A percentile compares a stretch with the other conserved stretches of the same genome.
Evolutionary conservation across 1,140 invertebrate species (phyloP).

Genomic region (Aleiodes sp.): DNA sequence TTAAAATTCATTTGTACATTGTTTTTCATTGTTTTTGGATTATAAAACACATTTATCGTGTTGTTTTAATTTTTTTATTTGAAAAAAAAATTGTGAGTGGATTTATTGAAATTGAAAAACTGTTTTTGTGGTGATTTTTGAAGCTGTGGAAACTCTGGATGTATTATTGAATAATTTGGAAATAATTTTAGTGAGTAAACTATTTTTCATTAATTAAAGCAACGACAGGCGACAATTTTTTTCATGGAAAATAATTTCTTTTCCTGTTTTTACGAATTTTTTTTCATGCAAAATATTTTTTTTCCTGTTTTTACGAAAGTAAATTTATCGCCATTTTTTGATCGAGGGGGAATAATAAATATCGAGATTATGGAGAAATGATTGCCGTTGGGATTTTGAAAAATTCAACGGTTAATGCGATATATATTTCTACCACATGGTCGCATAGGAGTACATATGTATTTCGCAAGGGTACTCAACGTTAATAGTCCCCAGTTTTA

Average conservation of each 20-base stretch:
- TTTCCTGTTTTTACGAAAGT: too few species aligned
- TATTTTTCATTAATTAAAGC: not conserved
- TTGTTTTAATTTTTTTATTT: too few species aligned
- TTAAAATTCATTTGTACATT: not conserved
- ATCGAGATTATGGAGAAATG: too few species aligned
- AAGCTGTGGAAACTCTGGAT: not conserved
- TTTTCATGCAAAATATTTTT: too few species aligned
- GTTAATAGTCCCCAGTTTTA: slow-evolving; percentile 4
- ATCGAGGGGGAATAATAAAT: too few species aligned
- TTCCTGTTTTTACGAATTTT: too few species aligned
- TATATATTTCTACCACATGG: slow-evolving; percentile 13
- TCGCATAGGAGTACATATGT: not conserved
- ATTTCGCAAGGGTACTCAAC: slow-evolving; percentile 5
- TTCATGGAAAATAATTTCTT: too few species aligned
- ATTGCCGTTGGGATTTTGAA: not conserved
- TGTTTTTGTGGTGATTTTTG: slow-evolving; percentile 9
- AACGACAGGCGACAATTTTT: too few species aligned
- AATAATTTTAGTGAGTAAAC: not conserved
- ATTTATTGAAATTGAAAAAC: not conserved
- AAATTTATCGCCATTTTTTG: too few species aligned
- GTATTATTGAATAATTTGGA: not conserved
- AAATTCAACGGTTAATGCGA: slow-evolving; percentile 4
- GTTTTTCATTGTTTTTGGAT: not conserved
- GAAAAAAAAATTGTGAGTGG: not conserved
- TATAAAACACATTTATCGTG: too few species aligned